Evolutionary conservation across 2,888 invertebrate genomes (phyloP).

Genomic region (Xylophagus ater): DNA sequence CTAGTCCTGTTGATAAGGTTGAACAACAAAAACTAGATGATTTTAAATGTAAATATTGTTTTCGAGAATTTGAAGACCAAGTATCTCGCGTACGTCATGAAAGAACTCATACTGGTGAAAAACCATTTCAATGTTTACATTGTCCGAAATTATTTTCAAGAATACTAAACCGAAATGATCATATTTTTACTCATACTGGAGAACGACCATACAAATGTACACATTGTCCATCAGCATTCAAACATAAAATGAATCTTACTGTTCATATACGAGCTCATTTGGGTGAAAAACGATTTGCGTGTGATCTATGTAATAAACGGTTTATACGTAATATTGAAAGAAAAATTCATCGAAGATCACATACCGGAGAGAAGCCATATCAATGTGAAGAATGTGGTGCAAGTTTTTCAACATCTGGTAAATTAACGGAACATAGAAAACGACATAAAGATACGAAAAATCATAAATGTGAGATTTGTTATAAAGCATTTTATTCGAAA

Average conservation of each 20-base stretch:
- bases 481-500: conserved; percentile 28
- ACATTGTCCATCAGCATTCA: conserved; percentile 9
- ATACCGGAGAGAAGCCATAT: conserved; percentile 27
- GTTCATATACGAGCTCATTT: conserved; percentile 8
- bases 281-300: conserved; percentile 8
- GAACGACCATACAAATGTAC: conserved; percentile 6
- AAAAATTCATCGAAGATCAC: conserved; percentile 25
- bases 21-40: no score
- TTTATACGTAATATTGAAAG: conserved; percentile 26
- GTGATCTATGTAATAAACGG: conserved; percentile 23
- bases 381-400: conserved; percentile 31
- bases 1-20: no score
- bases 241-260: conserved; percentile 8
- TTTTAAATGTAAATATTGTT: conserved; percentile 6
- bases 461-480: conserved; percentile 26
- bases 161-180: background rate
- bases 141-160: conserved; percentile 4
- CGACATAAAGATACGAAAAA: conserved; percentile 31
- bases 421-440: conserved; percentile 27
- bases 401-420: conserved; percentile 27
- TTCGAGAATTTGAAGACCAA: background rate
- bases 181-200: conserved; percentile 2
- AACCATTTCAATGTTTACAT: conserved; percentile 1
- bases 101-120: conserved; percentile 3
- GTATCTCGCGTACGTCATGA: background rate